Evolutionary conservation across 2,113 vertebrate species (phyloP).

Genomic region (Reinhardtius hippoglossoides): DNA sequence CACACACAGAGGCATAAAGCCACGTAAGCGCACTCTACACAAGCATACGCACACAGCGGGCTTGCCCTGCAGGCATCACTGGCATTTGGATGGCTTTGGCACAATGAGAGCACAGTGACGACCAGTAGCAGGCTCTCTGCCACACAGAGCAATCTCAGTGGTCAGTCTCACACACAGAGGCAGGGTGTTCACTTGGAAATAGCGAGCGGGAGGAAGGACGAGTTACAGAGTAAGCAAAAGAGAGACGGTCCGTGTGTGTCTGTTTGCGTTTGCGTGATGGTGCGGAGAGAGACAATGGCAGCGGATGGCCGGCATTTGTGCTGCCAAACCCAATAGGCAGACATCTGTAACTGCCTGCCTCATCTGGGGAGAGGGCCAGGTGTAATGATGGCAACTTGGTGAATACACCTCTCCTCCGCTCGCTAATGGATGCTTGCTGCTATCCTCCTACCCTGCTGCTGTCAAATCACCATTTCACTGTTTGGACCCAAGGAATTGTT

Average conservation of each 20-base stretch:
- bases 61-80: slow-evolving; percentile 64
- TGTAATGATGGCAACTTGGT: slow-evolving; percentile 66
- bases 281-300: slow-evolving; percentile 56
- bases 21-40: slow-evolving; percentile 15
- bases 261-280: slow-evolving; percentile 33
- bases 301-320: slow-evolving; percentile 54
- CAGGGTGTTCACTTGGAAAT: slow-evolving; percentile 43
- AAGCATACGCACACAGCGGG: slow-evolving; percentile 52
- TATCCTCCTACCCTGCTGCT: slow-evolving; percentile 31
- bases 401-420: slow-evolving; percentile 45
- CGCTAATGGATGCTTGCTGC: slow-evolving; percentile 58
- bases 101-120: slow-evolving; percentile 61
- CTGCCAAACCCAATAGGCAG: slow-evolving; percentile 62
- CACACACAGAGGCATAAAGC: slow-evolving; percentile 50
- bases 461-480: slow-evolving; percentile 47
- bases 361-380: slow-evolving; percentile 66
- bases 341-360: slow-evolving; percentile 66
- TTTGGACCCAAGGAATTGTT: slow-evolving; percentile 45
- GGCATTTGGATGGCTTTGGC: slow-evolving; percentile 69
- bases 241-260: slow-evolving; percentile 26
- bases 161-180: slow-evolving; percentile 60
- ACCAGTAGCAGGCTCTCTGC: slow-evolving; percentile 53
- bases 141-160: slow-evolving; percentile 55
- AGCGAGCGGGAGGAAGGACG: slow-evolving; percentile 12
- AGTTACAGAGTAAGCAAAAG: slow-evolving; percentile 25